phyloP scores from a whole-genome alignment of 2,113 vertebrate species.

The Sylvietta virens region DNA sequence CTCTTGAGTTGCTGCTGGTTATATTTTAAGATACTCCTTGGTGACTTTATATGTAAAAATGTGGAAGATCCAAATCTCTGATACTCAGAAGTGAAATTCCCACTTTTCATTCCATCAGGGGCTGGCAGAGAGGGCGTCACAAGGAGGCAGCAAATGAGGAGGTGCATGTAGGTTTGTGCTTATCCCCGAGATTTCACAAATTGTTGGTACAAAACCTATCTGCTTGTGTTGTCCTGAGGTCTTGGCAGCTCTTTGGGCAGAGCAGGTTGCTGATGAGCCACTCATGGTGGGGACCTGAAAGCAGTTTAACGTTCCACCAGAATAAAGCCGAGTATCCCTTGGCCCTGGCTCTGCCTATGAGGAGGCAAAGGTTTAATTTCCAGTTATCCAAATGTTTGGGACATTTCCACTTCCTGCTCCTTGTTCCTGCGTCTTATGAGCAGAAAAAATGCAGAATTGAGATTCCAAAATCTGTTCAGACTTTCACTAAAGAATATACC shows the following conservation, averaged over 20 bases:
- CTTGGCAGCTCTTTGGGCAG: background rate
- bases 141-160: background rate
- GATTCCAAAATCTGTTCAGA: background rate
- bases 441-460: background rate
- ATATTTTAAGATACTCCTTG: background rate
- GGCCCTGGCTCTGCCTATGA: background rate
- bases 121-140: accelerated
- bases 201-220: accelerated
- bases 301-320: background rate
- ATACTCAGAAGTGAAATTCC: background rate
- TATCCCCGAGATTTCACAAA: background rate
- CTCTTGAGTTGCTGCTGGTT: background rate
- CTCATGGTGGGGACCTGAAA: background rate
- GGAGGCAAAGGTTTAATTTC: background rate
- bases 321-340: accelerated
- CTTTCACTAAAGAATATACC: background rate
- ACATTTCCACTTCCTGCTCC: accelerated
- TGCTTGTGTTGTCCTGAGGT: too few relatives aligned
- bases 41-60: background rate
- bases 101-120: background rate
- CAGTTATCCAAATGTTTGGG: background rate
- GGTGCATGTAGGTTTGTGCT: background rate
- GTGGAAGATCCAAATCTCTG: background rate
- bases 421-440: background rate
- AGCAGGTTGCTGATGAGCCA: background rate